Conservation (phyloP, 2,113 vertebrate genomes). For the Amblyopsis rosae region DNA sequence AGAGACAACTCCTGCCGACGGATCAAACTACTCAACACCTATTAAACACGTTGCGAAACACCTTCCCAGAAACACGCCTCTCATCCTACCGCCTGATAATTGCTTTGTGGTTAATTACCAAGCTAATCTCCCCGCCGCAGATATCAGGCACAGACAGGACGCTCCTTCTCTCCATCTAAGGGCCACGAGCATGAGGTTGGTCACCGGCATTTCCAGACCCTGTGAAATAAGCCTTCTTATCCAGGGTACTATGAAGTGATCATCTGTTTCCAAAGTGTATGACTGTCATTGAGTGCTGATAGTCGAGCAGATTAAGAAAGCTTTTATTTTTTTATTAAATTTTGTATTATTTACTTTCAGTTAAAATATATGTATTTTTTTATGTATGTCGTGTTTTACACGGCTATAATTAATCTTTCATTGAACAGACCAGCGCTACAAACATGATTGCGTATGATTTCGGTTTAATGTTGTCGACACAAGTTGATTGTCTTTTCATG, state of each 20-base stretch:
- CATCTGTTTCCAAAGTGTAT: constrained; percentile 49
- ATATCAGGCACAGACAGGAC: constrained; percentile 63
- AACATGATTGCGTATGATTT: no score
- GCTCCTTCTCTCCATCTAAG: constrained; percentile 49
- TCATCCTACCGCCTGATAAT: constrained; percentile 76
- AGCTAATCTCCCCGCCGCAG: constrained; percentile 72
- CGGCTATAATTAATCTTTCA: neutral
- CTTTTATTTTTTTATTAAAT: neutral
- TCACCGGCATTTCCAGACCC: constrained; percentile 53
- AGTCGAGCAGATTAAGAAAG: constrained; percentile 49
- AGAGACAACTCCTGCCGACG: constrained; percentile 60
- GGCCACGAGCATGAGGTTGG: constrained; percentile 49
- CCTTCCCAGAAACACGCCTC: constrained; percentile 66
- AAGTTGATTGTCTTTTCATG: no score
- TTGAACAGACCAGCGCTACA: neutral
- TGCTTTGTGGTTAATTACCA: constrained; percentile 81
- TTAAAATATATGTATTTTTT: neutral
- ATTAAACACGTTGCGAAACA: constrained; percentile 71
- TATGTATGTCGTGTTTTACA: constrained; percentile 9
- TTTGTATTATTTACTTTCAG: constrained; percentile 5
- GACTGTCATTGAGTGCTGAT: constrained; percentile 50
- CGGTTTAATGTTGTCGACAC: no score
- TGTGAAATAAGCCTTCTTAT: constrained; percentile 68
- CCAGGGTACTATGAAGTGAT: constrained; percentile 52
- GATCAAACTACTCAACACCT: constrained; percentile 74